Conservation (phyloP, 1,140 invertebrate genomes). For the Leguminivora glycinivorella region DNA sequence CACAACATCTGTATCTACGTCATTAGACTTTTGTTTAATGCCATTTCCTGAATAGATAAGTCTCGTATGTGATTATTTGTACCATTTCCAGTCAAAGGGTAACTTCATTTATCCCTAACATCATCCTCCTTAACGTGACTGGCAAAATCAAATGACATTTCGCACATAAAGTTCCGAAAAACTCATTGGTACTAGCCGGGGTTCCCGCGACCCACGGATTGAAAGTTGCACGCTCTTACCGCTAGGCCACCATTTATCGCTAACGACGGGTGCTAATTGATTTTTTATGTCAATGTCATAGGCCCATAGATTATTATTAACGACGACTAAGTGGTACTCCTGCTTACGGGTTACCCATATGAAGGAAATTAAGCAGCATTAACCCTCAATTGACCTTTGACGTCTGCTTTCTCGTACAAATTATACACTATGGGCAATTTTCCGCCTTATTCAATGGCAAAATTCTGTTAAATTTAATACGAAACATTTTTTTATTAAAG, state of each 20-base stretch:
- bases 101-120: background rate
- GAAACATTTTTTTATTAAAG: too few species aligned
- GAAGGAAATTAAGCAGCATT: background rate
- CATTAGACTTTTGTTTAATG: background rate
- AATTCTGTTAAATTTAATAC: background rate
- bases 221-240: too few species aligned
- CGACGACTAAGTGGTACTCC: background rate
- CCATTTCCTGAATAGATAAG: background rate
- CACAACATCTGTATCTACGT: constrained; percentile 3
- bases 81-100: background rate
- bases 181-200: too few species aligned
- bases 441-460: too few species aligned
- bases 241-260: too few species aligned
- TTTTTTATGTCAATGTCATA: background rate
- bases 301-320: background rate
- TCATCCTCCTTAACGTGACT: too few species aligned
- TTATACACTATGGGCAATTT: background rate
- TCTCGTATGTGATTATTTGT: background rate
- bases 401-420: background rate
- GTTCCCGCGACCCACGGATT: too few species aligned
- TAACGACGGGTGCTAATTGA: background rate
- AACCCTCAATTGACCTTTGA: background rate
- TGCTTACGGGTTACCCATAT: background rate
- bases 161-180: too few species aligned
- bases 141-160: too few species aligned